Evolutionary conservation across 2,888 invertebrate genomes (phyloP).

Genomic region (Holacanthella duospinosa): DNA sequence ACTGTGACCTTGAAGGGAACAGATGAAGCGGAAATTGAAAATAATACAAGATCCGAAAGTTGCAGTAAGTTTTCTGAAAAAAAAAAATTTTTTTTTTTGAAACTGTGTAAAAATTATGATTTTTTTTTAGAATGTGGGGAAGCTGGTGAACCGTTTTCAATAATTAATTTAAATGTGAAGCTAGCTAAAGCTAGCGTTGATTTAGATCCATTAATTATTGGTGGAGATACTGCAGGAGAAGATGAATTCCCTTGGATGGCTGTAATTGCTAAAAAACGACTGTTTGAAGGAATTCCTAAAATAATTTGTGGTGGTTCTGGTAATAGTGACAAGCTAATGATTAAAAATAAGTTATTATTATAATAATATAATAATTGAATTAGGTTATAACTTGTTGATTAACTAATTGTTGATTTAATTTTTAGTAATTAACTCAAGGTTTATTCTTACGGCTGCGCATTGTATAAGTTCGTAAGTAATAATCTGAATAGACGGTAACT

Average conservation of each 20-base stretch:
- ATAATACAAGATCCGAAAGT: not conserved
- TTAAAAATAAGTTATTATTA: not conserved
- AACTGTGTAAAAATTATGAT: not conserved
- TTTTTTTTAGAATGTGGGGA: conserved; percentile 2
- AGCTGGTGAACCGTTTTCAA: not conserved
- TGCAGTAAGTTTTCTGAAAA: too few relatives aligned
- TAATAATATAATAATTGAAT: too few relatives aligned
- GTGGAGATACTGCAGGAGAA: conserved; percentile 11
- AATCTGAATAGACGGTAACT: too few relatives aligned
- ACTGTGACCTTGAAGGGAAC: too few relatives aligned
- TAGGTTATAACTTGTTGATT: too few relatives aligned
- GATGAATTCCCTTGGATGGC: conserved; percentile 19
- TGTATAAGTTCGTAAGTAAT: conserved; percentile 11
- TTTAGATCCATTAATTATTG: conserved; percentile 11
- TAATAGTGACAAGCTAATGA: too few relatives aligned
- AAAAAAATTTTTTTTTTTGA: not conserved
- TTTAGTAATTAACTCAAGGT: conserved; percentile 15
- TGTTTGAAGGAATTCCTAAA: conserved; percentile 10
- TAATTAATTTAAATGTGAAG: not conserved
- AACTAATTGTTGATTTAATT: not conserved
- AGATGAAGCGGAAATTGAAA: too few relatives aligned
- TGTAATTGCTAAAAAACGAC: conserved; percentile 9
- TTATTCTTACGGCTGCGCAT: conserved; percentile 16
- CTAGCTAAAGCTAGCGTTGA: not conserved
- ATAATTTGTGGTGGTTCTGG: conserved; percentile 13